phyloP scores from a whole-genome alignment of 2,113 vertebrate genomes.

The Cinclus cinclus region DNA sequence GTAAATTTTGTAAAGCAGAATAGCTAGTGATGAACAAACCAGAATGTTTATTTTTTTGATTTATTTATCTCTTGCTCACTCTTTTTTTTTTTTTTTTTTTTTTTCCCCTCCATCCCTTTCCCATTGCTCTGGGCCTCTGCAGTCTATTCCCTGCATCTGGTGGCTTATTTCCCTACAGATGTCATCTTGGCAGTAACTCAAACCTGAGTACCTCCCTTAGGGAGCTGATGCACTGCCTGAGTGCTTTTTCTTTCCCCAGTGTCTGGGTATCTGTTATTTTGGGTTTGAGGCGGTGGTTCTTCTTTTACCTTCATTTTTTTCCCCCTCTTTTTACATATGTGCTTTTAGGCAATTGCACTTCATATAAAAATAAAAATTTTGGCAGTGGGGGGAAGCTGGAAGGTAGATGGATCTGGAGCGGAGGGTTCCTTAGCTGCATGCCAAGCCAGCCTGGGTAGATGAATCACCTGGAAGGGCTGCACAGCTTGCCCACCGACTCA shows the following conservation, averaged over 20 bases:
- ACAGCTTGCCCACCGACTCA: background rate
- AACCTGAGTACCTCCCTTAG: background rate
- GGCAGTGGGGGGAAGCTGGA: background rate
- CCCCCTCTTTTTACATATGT: background rate
- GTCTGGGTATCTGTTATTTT: background rate
- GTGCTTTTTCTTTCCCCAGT: background rate
- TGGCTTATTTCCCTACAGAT: constrained; percentile 24
- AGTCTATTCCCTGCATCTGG: constrained; percentile 2
- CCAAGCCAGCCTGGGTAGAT: background rate
- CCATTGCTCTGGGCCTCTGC: background rate
- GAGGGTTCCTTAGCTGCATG: background rate
- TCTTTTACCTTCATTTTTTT: too few species aligned
- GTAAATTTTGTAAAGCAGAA: background rate
- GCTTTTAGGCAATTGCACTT: background rate
- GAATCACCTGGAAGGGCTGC: background rate
- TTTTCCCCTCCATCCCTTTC: accelerated
- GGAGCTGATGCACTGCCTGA: background rate
- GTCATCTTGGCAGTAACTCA: constrained; percentile 6
- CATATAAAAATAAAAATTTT: background rate
- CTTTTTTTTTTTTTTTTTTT: background rate
- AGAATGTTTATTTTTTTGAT: background rate
- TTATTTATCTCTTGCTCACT: background rate
- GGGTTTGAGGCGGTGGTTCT: background rate
- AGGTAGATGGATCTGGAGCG: background rate
- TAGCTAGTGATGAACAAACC: background rate